Conservation (phyloP, 2,888 invertebrate species). For the Sarcophaga rosellei region DNA sequence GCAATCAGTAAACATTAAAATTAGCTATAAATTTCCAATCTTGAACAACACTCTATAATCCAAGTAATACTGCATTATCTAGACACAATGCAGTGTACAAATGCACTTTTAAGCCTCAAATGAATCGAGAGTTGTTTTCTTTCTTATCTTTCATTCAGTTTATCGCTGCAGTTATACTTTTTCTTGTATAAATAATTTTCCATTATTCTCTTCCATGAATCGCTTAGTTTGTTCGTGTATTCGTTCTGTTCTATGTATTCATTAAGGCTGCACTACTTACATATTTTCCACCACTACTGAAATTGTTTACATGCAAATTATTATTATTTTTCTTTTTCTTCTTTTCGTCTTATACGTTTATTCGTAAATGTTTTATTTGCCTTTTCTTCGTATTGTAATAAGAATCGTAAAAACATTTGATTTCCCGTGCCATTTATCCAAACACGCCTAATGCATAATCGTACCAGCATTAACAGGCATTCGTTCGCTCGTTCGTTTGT, state of each 20-base stretch:
- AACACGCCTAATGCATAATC: constrained; percentile 9
- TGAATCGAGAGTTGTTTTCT: constrained; percentile 60
- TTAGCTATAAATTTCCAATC: no score
- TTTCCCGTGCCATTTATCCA: constrained; percentile 18
- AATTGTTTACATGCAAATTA: constrained; percentile 25
- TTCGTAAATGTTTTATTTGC: constrained; percentile 14
- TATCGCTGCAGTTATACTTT: constrained; percentile 13
- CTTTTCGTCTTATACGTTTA: constrained; percentile 16
- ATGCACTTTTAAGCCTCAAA: not conserved
- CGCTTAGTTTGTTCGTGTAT: not conserved
- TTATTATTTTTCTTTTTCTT: constrained; percentile 30
- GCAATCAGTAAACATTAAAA: no score
- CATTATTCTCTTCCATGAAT: not conserved
- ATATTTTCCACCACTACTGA: constrained; percentile 50
- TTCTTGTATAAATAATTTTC: constrained; percentile 39
- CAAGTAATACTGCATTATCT: constrained; percentile 20
- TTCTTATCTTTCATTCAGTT: constrained; percentile 18
- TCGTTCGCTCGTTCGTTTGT: not conserved
- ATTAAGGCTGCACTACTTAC: constrained; percentile 53
- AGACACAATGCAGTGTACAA: constrained; percentile 18
- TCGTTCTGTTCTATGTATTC: constrained; percentile 14
- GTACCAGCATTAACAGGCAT: not conserved
- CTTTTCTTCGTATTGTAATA: constrained; percentile 24
- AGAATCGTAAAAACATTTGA: not conserved
- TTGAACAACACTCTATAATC: constrained; percentile 12